Conservation (phyloP, 64 coral and sea anemone species). For the Astreopora myriophthalma region DNA sequence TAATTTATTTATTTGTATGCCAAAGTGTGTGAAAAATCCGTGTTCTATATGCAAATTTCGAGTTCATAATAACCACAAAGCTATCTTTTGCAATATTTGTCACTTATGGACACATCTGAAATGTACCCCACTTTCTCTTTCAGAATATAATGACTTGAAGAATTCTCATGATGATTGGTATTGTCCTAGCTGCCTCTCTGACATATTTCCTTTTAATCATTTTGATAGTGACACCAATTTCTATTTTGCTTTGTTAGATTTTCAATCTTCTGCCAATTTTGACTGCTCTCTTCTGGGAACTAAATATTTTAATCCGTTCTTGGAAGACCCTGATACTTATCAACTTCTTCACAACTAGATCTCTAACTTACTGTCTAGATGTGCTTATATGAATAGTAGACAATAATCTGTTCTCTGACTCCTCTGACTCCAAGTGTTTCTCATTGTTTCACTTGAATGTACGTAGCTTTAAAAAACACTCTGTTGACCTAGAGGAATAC, state of each 20-base stretch:
- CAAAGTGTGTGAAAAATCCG: background rate
- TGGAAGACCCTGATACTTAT: slow-evolving; percentile 50
- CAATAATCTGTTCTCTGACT: slow-evolving; percentile 12
- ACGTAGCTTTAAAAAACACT: slow-evolving; percentile 19
- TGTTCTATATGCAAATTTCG: background rate
- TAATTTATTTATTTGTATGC: background rate
- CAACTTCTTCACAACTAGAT: slow-evolving; percentile 33
- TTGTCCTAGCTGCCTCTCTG: background rate
- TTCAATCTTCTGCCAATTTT: slow-evolving; percentile 13
- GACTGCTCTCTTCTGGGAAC: background rate
- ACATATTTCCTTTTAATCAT: slow-evolving; percentile 44
- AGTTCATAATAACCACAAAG: too few species aligned
- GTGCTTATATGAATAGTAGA: background rate
- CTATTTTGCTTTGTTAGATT: slow-evolving; percentile 47
- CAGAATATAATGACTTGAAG: background rate
- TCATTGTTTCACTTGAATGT: slow-evolving; percentile 34
- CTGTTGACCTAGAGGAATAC: slow-evolving; percentile 10
- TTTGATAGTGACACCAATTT: slow-evolving; percentile 16
- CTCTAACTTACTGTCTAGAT: background rate
- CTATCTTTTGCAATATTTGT: too few species aligned
- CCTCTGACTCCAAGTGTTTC: background rate
- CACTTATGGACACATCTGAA: slow-evolving; percentile 17
- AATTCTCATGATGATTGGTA: slow-evolving; percentile 45
- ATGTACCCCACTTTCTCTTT: slow-evolving; percentile 19
- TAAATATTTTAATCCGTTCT: slow-evolving; percentile 55